Base-by-base conservation (phyloP, 1,140 invertebrate species). In the Venustaconcha ellipsiformis region DNA sequence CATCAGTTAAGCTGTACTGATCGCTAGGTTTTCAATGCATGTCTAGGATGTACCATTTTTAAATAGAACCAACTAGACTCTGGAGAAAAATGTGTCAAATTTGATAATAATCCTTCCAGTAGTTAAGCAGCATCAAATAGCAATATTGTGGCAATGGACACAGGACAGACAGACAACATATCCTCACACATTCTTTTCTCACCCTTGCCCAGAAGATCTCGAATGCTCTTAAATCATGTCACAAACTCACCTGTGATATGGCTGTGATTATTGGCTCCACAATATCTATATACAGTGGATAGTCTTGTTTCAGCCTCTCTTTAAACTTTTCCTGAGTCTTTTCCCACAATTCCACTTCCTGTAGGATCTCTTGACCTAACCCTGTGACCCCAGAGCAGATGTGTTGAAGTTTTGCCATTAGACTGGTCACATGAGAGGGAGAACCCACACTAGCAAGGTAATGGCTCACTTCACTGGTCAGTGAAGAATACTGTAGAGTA, bases 271-370 rank as follows among this genome's bases (percentile, higher is more conserved):
- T 84, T 13, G 88, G 88, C n/a, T 72, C 77, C 8, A 83, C 72
- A 14, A 89, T 71, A 70, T 89, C 88, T 58, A 65, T 80, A 67
- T 87, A 88, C 30, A 78, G 60, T 1, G 84, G 81, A 69, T 81
- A 88, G 3, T 81, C 72, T 15, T 60, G 57, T 3, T 82, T 70
- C 48, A 88, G 71, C 17, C 69, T 80, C 13, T 80, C 48, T 15
- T 86, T 65, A 70, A 87, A 88, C 26, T 79, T 78, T n/a, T 80
- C 67, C 2, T 80, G 67, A 12, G 82, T 83, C 17, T 66, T 79
- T 72, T 87, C 86, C 87, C 87, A 87, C 26, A 71, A 72, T 62
- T 74, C 65, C 48, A 82, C 37, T 80, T 81, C 68, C 67, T 76
- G 63, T 57, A 69, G 13, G 58, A 62, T 63, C 58, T 26, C 20